Percentiles rank a stretch among this genome's conserved stretches.
Evolutionary conservation across 37 sponge, comb jelly and placozoan genomes (phyloP).

Genomic region (Beroe ovata): DNA sequence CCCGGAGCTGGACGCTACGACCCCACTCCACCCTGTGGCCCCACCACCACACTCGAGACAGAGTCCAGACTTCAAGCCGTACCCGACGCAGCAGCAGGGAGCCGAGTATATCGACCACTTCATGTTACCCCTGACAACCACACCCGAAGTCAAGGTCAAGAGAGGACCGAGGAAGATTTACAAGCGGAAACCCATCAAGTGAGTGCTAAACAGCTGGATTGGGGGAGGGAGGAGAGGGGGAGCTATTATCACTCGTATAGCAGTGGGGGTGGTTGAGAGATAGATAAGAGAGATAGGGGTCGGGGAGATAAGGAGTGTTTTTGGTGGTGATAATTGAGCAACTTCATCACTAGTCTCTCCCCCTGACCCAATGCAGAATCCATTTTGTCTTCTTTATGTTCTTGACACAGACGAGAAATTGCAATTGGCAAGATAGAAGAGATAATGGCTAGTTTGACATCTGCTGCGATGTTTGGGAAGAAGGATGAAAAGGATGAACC

Average conservation of each 20-base stretch:
- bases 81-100: neutral
- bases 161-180: neutral
- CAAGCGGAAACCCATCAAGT: constrained; percentile 22
- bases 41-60: neutral
- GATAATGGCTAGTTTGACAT: neutral
- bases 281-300: too few relatives aligned
- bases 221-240: too few relatives aligned
- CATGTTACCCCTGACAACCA: constrained; percentile 48
- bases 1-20: constrained; percentile 38
- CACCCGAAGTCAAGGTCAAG: neutral
- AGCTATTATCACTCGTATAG: too few relatives aligned
- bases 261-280: too few relatives aligned
- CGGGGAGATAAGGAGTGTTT: too few relatives aligned
- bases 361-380: too few relatives aligned
- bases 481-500: neutral
- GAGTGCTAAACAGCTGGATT: neutral
- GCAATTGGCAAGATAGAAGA: constrained; percentile 40
- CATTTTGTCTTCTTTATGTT: too few relatives aligned
- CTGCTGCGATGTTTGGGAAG: neutral
- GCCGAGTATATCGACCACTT: neutral
- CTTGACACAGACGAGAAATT: neutral
- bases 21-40: neutral
- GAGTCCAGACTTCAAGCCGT: neutral
- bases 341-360: too few relatives aligned
- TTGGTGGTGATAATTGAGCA: too few relatives aligned